Percentiles rank a stretch among this genome's conserved stretches.
Conservation (phyloP, 2,113 vertebrate species). For the Phalacrocorax carbo region DNA sequence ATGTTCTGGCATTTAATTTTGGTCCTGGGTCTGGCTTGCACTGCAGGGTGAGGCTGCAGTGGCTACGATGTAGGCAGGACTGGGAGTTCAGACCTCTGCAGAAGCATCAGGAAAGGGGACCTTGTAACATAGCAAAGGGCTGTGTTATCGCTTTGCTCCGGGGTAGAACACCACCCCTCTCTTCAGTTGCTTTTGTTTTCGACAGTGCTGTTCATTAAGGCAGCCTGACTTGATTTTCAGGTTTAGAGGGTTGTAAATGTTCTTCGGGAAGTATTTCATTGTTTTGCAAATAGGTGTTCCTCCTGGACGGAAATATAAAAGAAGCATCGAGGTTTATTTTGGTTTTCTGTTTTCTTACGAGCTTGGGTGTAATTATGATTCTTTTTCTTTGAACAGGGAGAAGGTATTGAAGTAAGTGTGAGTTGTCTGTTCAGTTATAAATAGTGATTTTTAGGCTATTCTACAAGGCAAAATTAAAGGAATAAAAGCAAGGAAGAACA, state of each 20-base stretch:
- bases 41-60: not conserved
- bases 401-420: not conserved
- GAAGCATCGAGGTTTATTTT: not conserved
- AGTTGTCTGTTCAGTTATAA: not conserved
- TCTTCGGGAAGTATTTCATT: not conserved
- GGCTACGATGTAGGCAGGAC: fast-evolving
- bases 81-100: not conserved
- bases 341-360: not conserved
- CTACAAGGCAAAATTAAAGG: slow-evolving; percentile 9
- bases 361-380: not conserved
- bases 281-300: not conserved
- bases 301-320: not conserved
- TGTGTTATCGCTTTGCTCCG: not conserved
- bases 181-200: not conserved
- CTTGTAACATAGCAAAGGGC: not conserved
- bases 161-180: not conserved
- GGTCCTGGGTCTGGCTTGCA: not conserved
- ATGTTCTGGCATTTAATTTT: not conserved
- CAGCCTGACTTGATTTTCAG: not conserved
- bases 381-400: not conserved
- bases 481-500: slow-evolving; percentile 18
- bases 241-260: not conserved
- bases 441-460: not conserved
- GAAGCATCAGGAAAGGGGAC: not conserved
- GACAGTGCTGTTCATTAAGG: not conserved